Percentiles rank a stretch among this genome's conserved stretches.
These are phyloP conservation scores for Parapristionchus giblindavisi DNA, from an alignment of 2,888 invertebrate species.

Conservation along the genomic window DNA sequence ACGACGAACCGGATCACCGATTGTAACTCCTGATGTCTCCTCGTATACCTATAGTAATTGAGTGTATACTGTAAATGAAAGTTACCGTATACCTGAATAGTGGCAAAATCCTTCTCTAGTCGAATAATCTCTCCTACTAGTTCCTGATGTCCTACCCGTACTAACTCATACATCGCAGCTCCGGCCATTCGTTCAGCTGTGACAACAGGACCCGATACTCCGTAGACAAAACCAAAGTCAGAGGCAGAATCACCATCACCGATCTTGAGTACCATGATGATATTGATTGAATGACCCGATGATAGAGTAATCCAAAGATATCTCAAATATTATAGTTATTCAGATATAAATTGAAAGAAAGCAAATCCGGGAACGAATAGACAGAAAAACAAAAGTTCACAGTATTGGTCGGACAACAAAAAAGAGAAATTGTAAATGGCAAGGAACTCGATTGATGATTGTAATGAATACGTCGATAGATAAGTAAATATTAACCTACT, in stretches of 20 bases:
- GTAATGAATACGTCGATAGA: too few relatives aligned
- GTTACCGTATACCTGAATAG: slow-evolving; percentile 84
- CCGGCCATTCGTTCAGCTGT: slow-evolving; percentile 82
- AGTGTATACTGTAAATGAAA: too few relatives aligned
- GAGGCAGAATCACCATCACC: slow-evolving; percentile 77
- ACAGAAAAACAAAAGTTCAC: too few relatives aligned
- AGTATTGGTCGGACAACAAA: too few relatives aligned
- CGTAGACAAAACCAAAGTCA: slow-evolving; percentile 90
- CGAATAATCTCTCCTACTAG: slow-evolving; percentile 98
- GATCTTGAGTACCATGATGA: slow-evolving; percentile 24
- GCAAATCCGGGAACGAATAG: too few relatives aligned
- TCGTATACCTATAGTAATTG: slow-evolving; percentile 37
- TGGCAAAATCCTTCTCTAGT: slow-evolving; percentile 97
- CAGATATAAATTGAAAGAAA: background rate
- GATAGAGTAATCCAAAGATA: too few relatives aligned
- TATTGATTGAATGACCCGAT: slow-evolving; percentile 1
- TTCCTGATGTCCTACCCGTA: slow-evolving; percentile 94
- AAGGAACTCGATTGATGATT: too few relatives aligned
- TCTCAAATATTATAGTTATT: too few relatives aligned
- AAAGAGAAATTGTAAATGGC: too few relatives aligned
- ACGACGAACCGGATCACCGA: slow-evolving; percentile 94
- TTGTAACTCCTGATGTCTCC: slow-evolving; percentile 86
- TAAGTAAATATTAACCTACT: too few relatives aligned
- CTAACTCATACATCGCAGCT: slow-evolving; percentile 97
- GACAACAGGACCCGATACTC: slow-evolving; percentile 93